Base-by-base conservation (phyloP, 2,797 vertebrate species). In the Nasua narica region DNA sequence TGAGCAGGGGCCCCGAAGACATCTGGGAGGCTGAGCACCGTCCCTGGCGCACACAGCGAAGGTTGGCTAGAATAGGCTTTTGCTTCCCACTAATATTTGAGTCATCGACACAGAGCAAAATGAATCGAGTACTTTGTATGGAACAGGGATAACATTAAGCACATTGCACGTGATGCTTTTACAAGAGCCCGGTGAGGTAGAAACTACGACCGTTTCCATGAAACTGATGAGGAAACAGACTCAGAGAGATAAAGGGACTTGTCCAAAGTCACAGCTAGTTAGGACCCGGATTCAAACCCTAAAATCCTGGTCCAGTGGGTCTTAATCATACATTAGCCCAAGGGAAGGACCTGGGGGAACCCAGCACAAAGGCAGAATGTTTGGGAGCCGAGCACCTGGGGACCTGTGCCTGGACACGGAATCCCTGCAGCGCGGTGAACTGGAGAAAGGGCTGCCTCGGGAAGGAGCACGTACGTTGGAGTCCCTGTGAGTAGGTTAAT, bases 391-490 rank as follows among this genome's bases (percentile, higher is more conserved):
- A 79, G 32, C 3, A 0, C 60, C 2, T 16, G 32, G 32, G 7
- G 2, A 4, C 37, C 27, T 0, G n/a, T 1, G 7, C 50, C 79
- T 79, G 29, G 50, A 94, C 13, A 1, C 16, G 19, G 35, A 23
- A 13, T 32, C 3, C 11, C n/a, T 23, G 7, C 3, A 2, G 7
- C 16, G 4, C 2, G 0, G 11, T 7, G 9, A 69, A 72, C 50
- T 77, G 78, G 58, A 52, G 70, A 84, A 76, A 62, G 12, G 69
- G 35, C 21, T 40, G 3, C 14, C 18, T 40, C 32, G 3, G 4
- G 14, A 35, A 21, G 40, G 37, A 50, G 5, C 7, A 3, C 48
- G 21, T 48, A 0, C 15, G 7, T 11, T 52, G 37, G 76, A 86
- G 56, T 27, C n/a, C 32, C 18, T 23, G 11, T 18, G n/a, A 2